These are phyloP conservation scores for Linnaemya vulpina DNA, from an alignment of 2,888 invertebrate genomes.

Conservation along the genomic window DNA sequence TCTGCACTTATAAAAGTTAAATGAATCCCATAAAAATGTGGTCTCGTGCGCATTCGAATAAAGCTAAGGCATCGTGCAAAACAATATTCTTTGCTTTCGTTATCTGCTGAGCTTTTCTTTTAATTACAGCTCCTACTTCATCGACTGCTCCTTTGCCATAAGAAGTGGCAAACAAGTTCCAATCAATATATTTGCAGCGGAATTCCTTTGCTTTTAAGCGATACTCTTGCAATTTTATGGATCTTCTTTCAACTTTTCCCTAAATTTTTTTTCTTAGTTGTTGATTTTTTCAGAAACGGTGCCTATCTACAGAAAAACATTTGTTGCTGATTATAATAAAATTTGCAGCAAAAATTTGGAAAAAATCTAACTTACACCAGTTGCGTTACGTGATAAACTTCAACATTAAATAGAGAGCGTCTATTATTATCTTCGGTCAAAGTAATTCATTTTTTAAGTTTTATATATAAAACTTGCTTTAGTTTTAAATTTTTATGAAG, in stretches of 20 bases:
- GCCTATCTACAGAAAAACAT: neutral
- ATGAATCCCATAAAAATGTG: too few species aligned
- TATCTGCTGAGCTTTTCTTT: neutral
- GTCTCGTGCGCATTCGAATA: too few species aligned
- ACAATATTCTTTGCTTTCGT: neutral
- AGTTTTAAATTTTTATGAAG: neutral
- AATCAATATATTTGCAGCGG: neutral
- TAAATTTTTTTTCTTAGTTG: neutral
- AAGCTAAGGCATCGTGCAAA: too few species aligned
- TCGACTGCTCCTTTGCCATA: neutral
- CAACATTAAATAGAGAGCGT: too few species aligned
- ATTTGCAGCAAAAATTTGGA: neutral
- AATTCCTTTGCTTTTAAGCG: neutral
- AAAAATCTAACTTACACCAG: neutral
- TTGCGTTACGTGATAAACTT: too few species aligned
- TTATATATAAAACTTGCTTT: slow-evolving; percentile 1
- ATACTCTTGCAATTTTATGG: neutral
- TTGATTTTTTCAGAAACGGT: neutral
- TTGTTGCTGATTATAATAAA: neutral
- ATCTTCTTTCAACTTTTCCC: neutral
- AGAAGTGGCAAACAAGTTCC: neutral
- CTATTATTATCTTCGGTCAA: neutral
- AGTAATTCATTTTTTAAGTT: neutral
- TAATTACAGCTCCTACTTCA: neutral
- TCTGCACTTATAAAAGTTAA: too few species aligned